Evolutionary conservation across 2,113 vertebrate species (phyloP).

Genomic region (Channa argus): DNA sequence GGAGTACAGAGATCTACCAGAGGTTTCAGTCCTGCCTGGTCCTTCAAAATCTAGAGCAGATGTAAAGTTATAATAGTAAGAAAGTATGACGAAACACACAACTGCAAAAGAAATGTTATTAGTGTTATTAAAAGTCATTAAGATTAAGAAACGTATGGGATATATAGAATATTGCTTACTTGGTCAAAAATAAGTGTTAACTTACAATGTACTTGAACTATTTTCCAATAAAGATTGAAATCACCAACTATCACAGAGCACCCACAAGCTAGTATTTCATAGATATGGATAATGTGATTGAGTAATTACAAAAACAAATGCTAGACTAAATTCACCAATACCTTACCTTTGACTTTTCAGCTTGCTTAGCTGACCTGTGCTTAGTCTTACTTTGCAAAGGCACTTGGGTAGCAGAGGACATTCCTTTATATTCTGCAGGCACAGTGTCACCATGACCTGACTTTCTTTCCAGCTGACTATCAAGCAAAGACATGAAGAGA

Average conservation of each 20-base stretch:
- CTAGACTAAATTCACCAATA: no score
- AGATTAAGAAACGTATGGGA: no score
- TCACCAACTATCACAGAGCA: no score
- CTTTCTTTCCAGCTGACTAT: slow-evolving; percentile 31
- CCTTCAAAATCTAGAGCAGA: slow-evolving; percentile 15
- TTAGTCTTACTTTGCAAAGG: slow-evolving; percentile 32
- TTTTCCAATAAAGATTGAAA: no score
- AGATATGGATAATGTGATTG: no score
- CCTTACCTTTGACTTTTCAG: slow-evolving; percentile 57
- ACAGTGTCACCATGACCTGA: not conserved
- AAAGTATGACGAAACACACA: not conserved
- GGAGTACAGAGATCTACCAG: slow-evolving; percentile 84
- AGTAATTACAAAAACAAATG: no score
- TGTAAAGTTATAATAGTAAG: not conserved
- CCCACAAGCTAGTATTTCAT: no score
- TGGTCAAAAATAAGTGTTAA: no score
- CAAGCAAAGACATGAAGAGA: not conserved
- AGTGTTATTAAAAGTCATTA: no score
- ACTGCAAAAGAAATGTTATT: not conserved
- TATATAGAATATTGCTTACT: no score
- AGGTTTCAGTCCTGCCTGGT: slow-evolving; percentile 73
- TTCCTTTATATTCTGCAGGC: not conserved
- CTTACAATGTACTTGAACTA: no score
- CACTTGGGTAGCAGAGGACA: not conserved
- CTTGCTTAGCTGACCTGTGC: slow-evolving; percentile 29